phyloP scores from a whole-genome alignment of 2,113 vertebrate species.

The Phrynocephalus versicolor region DNA sequence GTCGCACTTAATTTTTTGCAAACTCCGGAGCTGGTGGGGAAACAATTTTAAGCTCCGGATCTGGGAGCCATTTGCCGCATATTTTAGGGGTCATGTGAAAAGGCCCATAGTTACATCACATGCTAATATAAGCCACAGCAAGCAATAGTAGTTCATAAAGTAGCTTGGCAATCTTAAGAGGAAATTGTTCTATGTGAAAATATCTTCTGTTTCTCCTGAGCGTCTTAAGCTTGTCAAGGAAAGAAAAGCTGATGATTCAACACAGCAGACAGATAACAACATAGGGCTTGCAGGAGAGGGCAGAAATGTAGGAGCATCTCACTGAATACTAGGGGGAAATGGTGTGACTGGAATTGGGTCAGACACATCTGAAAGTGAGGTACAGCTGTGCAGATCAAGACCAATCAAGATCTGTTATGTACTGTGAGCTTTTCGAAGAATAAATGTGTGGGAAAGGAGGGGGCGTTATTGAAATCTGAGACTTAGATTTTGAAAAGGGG shows the following conservation, averaged over 20 bases:
- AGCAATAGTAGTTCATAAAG: background rate
- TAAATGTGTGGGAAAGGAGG: background rate
- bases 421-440: background rate
- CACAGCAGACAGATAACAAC: background rate
- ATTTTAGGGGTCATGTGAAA: too few relatives aligned
- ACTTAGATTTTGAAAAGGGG: background rate
- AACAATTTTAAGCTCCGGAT: too few relatives aligned
- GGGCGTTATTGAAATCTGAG: background rate
- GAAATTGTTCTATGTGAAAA: background rate
- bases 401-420: background rate
- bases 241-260: background rate
- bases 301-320: background rate
- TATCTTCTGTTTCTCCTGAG: background rate
- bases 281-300: background rate
- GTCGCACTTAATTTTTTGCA: too few relatives aligned
- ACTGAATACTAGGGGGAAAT: background rate
- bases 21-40: too few relatives aligned
- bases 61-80: too few relatives aligned
- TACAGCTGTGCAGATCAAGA: background rate
- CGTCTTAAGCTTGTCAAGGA: background rate
- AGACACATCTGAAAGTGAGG: background rate
- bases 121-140: background rate
- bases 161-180: background rate
- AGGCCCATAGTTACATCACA: too few relatives aligned
- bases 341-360: background rate